Conservation (phyloP, 1,140 invertebrate genomes). For the Hestina assimilis region DNA sequence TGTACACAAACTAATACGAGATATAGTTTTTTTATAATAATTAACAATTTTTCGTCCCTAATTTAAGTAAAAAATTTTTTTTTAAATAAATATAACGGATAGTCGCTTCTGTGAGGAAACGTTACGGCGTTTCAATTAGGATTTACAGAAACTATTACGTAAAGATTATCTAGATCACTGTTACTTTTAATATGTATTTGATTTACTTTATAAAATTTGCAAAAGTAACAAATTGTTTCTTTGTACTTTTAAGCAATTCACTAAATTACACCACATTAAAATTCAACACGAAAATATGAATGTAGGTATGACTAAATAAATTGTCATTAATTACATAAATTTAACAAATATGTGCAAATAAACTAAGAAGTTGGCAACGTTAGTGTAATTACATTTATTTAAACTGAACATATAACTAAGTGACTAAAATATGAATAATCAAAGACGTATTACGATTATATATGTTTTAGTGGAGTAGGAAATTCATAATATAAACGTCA, state of each 20-base stretch:
- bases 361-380: slow-evolving; percentile 76
- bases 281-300: slow-evolving; percentile 75
- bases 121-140: slow-evolving; percentile 59
- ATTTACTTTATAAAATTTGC: slow-evolving; percentile 79
- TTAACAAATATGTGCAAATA: slow-evolving; percentile 78
- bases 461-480: slow-evolving; percentile 38
- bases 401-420: slow-evolving; percentile 73
- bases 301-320: slow-evolving; percentile 74
- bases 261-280: slow-evolving; percentile 78
- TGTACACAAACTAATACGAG: slow-evolving; percentile 55
- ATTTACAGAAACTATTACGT: slow-evolving; percentile 74
- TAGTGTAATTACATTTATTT: slow-evolving; percentile 71
- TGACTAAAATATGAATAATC: slow-evolving; percentile 74
- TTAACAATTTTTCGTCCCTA: slow-evolving; percentile 71
- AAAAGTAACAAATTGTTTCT: slow-evolving; percentile 80
- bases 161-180: slow-evolving; percentile 69
- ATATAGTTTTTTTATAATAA: slow-evolving; percentile 70
- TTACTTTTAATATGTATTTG: slow-evolving; percentile 70
- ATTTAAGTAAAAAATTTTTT: slow-evolving; percentile 63
- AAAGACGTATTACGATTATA: slow-evolving; percentile 58
- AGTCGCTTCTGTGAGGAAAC: slow-evolving; percentile 54
- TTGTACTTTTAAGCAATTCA: slow-evolving; percentile 80
- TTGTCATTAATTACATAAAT: slow-evolving; percentile 75
- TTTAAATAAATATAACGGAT: slow-evolving; percentile 59
- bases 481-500: slow-evolving; percentile 38